phyloP scores from a whole-genome alignment of 2,888 invertebrate species.

The Acanthosepion lycidas region DNA sequence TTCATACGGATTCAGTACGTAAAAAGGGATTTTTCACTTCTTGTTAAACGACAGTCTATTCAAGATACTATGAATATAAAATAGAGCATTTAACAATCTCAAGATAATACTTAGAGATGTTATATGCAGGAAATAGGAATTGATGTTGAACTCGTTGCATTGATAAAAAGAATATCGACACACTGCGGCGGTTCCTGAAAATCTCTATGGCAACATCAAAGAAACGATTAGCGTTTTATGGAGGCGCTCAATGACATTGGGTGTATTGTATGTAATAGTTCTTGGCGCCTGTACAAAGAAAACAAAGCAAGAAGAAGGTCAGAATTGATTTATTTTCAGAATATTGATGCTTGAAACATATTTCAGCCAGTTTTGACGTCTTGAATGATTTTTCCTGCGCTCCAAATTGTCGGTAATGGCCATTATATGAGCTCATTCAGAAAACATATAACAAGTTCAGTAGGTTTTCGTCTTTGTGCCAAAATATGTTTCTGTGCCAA shows the following conservation, averaged over 20 bases:
- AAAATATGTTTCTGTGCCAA: not conserved
- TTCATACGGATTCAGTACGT: too few relatives aligned
- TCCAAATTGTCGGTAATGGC: not conserved
- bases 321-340: not conserved
- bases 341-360: conserved; percentile 16
- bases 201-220: not conserved
- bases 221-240: not conserved
- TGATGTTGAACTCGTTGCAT: not conserved
- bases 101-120: not conserved
- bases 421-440: not conserved
- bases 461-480: conserved; percentile 6
- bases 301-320: not conserved
- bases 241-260: not conserved
- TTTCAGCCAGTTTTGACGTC: not conserved
- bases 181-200: not conserved
- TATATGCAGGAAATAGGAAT: not conserved
- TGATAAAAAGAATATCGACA: not conserved
- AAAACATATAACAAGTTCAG: conserved; percentile 23
- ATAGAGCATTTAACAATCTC: not conserved
- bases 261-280: not conserved
- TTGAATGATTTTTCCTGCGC: not conserved
- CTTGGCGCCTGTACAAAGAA: not conserved
- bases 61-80: not conserved
- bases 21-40: not conserved
- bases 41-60: not conserved